Evolutionary conservation across 1,140 invertebrate species (phyloP).

Genomic region (Cheumatopsyche charites): DNA sequence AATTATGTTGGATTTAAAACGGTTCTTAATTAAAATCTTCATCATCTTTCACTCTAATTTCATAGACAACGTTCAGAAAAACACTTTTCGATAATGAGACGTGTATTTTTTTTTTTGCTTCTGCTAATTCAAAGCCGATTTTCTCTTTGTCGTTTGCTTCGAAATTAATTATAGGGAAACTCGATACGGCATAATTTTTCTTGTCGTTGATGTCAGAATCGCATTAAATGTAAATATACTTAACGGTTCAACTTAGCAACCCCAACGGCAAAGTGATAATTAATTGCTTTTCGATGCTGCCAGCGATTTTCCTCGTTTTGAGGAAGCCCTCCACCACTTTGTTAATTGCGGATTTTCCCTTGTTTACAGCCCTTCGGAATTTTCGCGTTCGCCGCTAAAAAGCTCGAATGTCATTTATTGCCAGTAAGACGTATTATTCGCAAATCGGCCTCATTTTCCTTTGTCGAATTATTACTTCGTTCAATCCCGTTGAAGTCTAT

Average conservation of each 20-base stretch:
- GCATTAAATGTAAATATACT: slow-evolving; percentile 20
- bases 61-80: no score
- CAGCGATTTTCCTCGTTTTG: slow-evolving; percentile 27
- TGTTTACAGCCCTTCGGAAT: slow-evolving; percentile 23
- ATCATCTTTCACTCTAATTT: no score
- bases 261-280: slow-evolving; percentile 17
- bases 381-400: not conserved
- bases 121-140: not conserved
- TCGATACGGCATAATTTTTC: slow-evolving; percentile 15
- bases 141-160: not conserved
- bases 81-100: no score
- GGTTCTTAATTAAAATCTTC: no score
- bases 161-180: slow-evolving; percentile 1
- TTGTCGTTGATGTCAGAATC: slow-evolving; percentile 23
- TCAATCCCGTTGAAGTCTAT: no score
- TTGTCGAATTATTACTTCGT: no score
- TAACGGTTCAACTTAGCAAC: slow-evolving; percentile 18
- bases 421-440: not conserved
- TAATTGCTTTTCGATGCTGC: slow-evolving; percentile 33
- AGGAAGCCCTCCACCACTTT: slow-evolving; percentile 11
- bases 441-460: not conserved
- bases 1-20: no score
- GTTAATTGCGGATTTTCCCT: slow-evolving; percentile 29
- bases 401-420: slow-evolving; percentile 3
- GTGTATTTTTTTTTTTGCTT: not conserved